phyloP scores from a whole-genome alignment of 2,113 vertebrate species.

The Lycaon pictus region DNA sequence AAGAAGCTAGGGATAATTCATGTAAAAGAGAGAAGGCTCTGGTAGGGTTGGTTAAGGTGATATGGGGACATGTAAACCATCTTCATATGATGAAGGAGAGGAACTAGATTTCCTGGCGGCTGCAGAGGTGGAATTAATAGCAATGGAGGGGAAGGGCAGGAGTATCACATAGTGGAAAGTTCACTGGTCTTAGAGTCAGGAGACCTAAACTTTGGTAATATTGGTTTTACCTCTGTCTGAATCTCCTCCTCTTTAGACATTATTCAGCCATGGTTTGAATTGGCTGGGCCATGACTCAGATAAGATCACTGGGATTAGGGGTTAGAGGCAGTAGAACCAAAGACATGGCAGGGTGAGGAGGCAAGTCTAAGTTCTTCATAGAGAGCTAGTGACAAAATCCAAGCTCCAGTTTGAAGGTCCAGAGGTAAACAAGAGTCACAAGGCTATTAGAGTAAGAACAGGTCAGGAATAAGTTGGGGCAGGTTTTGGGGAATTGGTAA shows the following conservation, averaged over 20 bases:
- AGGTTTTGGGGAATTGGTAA: not conserved
- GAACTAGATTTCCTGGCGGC: not conserved
- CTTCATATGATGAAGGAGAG: not conserved
- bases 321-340: not conserved
- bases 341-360: not conserved
- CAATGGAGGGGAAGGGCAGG: not conserved
- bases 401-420: not conserved
- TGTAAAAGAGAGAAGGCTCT: not conserved
- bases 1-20: constrained; percentile 23
- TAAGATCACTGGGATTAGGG: not conserved
- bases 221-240: constrained; percentile 20
- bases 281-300: not conserved
- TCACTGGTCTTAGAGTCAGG: not conserved
- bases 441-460: not conserved
- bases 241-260: not conserved
- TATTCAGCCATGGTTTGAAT: not conserved
- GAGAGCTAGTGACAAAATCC: not conserved
- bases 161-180: not conserved
- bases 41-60: not conserved
- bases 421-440: not conserved
- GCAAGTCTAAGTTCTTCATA: not conserved
- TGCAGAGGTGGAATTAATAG: not conserved
- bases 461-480: not conserved
- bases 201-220: not conserved
- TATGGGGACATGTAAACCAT: not conserved